Percentiles rank a stretch among this genome's conserved stretches.
These are phyloP conservation scores for Noctuana brunneofusca DNA, from an alignment of 2,888 invertebrate genomes.

Conservation along the genomic window DNA sequence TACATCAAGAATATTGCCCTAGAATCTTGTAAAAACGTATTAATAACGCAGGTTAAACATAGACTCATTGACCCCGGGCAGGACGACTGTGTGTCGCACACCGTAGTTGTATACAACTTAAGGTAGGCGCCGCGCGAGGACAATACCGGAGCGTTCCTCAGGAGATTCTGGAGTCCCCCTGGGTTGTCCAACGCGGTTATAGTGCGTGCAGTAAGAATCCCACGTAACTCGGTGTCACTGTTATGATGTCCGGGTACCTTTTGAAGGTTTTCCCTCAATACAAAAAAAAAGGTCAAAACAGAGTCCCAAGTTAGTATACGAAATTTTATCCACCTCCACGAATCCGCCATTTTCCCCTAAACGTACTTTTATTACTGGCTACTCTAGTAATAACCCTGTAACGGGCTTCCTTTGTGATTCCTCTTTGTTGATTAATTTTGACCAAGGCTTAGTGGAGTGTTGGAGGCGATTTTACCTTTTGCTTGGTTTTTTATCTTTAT, in stretches of 20 bases:
- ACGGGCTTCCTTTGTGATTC: conserved; percentile 56
- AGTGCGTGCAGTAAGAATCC: too few relatives aligned
- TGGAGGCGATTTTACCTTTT: conserved; percentile 7
- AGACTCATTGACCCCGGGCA: too few relatives aligned
- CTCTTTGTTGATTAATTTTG: conserved; percentile 62
- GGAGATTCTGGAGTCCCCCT: too few relatives aligned
- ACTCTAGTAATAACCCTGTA: conserved; percentile 19
- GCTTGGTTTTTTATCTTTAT: conserved; percentile 3
- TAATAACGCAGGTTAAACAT: neutral
- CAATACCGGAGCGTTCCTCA: too few relatives aligned
- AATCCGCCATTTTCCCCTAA: conserved; percentile 14
- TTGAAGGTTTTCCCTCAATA: too few relatives aligned
- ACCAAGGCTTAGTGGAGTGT: conserved; percentile 42
- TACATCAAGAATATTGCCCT: neutral
- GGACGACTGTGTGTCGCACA: too few relatives aligned
- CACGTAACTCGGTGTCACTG: too few relatives aligned
- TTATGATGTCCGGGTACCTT: too few relatives aligned
- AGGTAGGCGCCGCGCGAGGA: too few relatives aligned
- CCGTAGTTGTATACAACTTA: too few relatives aligned
- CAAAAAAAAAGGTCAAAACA: too few relatives aligned
- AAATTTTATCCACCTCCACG: conserved; percentile 9
- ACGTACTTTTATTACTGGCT: conserved; percentile 21
- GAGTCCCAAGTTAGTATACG: neutral
- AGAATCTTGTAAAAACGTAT: neutral
- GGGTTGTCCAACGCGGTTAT: too few relatives aligned